phyloP scores from a whole-genome alignment of 2,888 invertebrate species.

The Meganola albula region DNA sequence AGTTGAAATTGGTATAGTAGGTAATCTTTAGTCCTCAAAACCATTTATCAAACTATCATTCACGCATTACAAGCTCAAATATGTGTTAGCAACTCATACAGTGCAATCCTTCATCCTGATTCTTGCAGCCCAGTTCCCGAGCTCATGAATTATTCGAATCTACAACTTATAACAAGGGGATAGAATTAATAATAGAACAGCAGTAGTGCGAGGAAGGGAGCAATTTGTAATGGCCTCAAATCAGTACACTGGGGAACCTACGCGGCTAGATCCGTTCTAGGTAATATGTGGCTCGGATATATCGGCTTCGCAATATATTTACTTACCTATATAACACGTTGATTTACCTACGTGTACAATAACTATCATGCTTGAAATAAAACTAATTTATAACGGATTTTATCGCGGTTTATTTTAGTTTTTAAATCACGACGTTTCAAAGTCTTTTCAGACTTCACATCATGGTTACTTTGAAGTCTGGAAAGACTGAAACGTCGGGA shows the following conservation, averaged over 20 bases:
- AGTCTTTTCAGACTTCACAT: too few relatives aligned
- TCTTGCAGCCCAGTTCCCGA: conserved; percentile 47
- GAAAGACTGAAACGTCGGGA: too few relatives aligned
- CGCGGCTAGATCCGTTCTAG: conserved; percentile 55
- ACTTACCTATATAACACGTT: too few relatives aligned
- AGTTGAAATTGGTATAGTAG: conserved; percentile 7
- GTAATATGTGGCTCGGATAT: too few relatives aligned
- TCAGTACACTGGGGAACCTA: conserved; percentile 67
- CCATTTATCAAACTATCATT: conserved; percentile 20
- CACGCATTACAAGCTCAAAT: conserved; percentile 24
- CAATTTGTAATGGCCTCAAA: conserved; percentile 75
- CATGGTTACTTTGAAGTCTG: too few relatives aligned
- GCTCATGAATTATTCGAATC: conserved; percentile 40
- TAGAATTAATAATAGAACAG: conserved; percentile 55
- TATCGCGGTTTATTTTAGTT: too few relatives aligned
- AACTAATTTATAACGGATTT: too few relatives aligned
- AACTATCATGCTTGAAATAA: too few relatives aligned
- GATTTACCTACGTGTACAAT: too few relatives aligned
- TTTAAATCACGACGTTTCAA: too few relatives aligned
- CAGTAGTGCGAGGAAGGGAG: conserved; percentile 58
- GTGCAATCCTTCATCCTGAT: conserved; percentile 50
- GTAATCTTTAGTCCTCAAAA: conserved; percentile 16
- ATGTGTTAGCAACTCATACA: conserved; percentile 22
- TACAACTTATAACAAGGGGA: conserved; percentile 47
- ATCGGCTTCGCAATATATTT: conserved; percentile 43